Evolutionary conservation across 23 tunicate species (phyloP), one percentile per base, ranked within the genome.

Genomic region (Ciona savignyi): DNA sequence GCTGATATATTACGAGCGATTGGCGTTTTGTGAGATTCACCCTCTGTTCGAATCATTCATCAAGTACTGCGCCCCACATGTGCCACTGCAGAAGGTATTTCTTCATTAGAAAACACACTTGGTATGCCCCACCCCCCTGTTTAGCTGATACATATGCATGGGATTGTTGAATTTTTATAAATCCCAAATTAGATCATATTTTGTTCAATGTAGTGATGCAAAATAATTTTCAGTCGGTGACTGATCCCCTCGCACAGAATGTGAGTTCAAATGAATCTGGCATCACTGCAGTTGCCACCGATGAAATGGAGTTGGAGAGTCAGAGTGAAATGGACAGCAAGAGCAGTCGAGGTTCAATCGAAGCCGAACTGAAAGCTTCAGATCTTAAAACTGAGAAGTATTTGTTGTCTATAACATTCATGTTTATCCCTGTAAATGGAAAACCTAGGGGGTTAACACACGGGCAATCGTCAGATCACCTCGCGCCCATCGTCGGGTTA

Each of bases 241-340:
- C 56, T 15, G 56, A 42, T 42, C 56, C 56, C 56, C 56, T 42
- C 15, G 15, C 11, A 6, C 33, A 56, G 29, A 20, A 70, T 0
- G 11, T 23, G 51, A 30, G 56, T 48, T 25, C 32, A 27, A 35
- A 67, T 26, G 49, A 34, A n/a, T 34, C 28, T 29, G 71, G 27
- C 62, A 29, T 0, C 30, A 30, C 76, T 23, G 34, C 51, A 26
- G 77, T 25, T 63, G 71, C 29, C 51, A 24, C 76, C 4, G 97
- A 91, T 68, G 97, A 91, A 21, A 91, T 91, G 97, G 97, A 91
- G 34, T 65, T 91, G 35, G 97, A 91, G 48, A 84, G 97, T 34
- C 97, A 91, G 62, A 91, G 97, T 72, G 97, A 91, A 49, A 80
- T 91, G 79, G 97, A 91, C 73, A 91, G 97, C 76, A 91, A 91